Evolutionary conservation across 2,797 vertebrate species (phyloP), one percentile per base, ranked within the genome.

Genomic region (Masticophis lateralis): DNA sequence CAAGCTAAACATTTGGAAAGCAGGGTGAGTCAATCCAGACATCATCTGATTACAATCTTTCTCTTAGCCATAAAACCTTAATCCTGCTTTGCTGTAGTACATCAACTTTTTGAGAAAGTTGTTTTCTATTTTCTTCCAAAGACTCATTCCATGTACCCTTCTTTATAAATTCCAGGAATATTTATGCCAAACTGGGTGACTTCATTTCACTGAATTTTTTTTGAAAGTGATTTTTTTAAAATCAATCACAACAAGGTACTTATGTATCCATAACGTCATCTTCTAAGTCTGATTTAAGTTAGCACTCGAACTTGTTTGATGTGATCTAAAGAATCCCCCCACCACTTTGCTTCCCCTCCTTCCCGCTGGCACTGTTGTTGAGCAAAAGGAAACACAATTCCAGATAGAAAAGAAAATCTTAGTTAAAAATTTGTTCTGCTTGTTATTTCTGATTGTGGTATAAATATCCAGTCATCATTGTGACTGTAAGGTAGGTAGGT

Each of bases 331-430:
- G 74, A 94, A 66, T 66, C 1, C 12, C 61, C 25, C 13, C 74
- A 63, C 66, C 61, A 1, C 18, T 25, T 93, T 51, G 25, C 37
- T 91, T n/a, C 47, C 74, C 37, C 37, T 83, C 74, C 37, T 47
- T 43, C 32, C 59, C 94, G 25, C 27, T 63, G 57, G 32, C 5
- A 63, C 88, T 87, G 59, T 92, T 95, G 92, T 95, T 95, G 91
- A 94, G 59, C 86, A 97, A 96, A 95, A 87, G 20, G 90, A 96
- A 95, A 95, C 86, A 0, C 92, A 37, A 94, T 95, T 69, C 94
- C 94, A 92, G 88, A 94, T 97, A 20, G 90, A 93, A 96, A 60
- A 88, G 47, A 96, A 95, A 92, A 95, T 94, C 60, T 96, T 94
- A 89, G 43, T 93, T 95, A 43, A 55, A 94, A 95, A 97, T 94